Conservation (phyloP, 2,113 vertebrate genomes). For the Siniperca chuatsi region DNA sequence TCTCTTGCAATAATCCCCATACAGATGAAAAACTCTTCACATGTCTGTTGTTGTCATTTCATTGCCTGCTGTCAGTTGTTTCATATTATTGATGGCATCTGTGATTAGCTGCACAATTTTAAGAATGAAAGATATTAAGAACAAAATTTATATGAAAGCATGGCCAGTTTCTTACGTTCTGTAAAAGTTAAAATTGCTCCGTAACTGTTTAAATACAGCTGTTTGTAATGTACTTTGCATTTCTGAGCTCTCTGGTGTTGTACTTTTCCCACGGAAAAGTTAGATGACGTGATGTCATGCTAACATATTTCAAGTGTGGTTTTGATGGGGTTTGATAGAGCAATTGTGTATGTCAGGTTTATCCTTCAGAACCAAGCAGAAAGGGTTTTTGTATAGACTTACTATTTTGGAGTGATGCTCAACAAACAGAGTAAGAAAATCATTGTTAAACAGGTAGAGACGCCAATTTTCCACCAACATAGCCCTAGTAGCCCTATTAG, state of each 20-base stretch:
- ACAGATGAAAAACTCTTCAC: neutral
- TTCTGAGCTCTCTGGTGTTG: slow-evolving; percentile 1
- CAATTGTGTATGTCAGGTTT: neutral
- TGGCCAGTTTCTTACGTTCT: slow-evolving; percentile 6
- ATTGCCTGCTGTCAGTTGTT: slow-evolving; percentile 20
- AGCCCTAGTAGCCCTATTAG: neutral
- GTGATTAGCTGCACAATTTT: slow-evolving; percentile 28
- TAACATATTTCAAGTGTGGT: slow-evolving; percentile 21
- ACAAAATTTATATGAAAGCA: neutral
- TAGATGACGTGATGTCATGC: slow-evolving; percentile 44
- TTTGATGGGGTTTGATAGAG: slow-evolving; percentile 8
- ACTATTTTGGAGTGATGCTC: neutral
- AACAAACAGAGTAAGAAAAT: neutral
- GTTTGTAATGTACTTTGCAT: slow-evolving; percentile 59
- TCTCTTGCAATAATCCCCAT: slow-evolving; percentile 46
- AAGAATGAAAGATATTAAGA: slow-evolving; percentile 2
- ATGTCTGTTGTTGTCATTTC: slow-evolving; percentile 29
- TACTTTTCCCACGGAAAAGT: slow-evolving; percentile 39
- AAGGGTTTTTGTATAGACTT: neutral
- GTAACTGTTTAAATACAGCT: slow-evolving; percentile 57
- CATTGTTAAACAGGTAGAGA: neutral
- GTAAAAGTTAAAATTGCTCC: slow-evolving; percentile 35
- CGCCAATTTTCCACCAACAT: neutral
- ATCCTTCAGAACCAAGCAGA: slow-evolving; percentile 1
- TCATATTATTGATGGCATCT: slow-evolving; percentile 16